A percentile compares a stretch with the other conserved stretches of the same genome.
These are phyloP conservation scores for Agrochola macilenta DNA, from an alignment of 2,888 invertebrate genomes.

Conservation along the genomic window DNA sequence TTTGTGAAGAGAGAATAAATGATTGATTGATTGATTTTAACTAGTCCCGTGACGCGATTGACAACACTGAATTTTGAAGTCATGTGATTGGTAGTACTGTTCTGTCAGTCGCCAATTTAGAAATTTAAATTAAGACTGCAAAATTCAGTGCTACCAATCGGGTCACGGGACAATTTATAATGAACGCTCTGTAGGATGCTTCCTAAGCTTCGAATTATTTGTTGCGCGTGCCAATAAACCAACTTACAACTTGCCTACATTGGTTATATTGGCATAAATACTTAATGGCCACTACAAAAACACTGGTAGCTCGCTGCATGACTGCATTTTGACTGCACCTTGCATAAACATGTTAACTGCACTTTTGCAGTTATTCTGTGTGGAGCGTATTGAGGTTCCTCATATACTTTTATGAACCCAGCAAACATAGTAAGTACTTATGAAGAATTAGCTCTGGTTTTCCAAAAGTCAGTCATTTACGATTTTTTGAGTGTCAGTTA, in stretches of 20 bases:
- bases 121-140: no score
- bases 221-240: background rate
- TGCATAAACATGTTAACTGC: conserved; percentile 15
- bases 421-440: background rate
- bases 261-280: background rate
- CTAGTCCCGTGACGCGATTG: no score
- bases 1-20: no score
- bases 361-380: conserved; percentile 29
- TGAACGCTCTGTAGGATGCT: background rate
- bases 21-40: no score
- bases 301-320: conserved; percentile 1
- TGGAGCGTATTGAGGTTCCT: conserved; percentile 2
- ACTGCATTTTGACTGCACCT: conserved; percentile 33
- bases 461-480: no score
- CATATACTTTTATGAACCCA: conserved; percentile 11
- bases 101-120: no score
- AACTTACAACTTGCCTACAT: background rate
- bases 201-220: background rate
- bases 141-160: no score
- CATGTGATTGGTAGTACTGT: no score
- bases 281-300: conserved; percentile 8
- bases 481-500: background rate
- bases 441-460: background rate
- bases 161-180: no score
- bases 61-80: no score